Conservation (phyloP, 2,797 vertebrate species). For the Sebastes itinus region DNA sequence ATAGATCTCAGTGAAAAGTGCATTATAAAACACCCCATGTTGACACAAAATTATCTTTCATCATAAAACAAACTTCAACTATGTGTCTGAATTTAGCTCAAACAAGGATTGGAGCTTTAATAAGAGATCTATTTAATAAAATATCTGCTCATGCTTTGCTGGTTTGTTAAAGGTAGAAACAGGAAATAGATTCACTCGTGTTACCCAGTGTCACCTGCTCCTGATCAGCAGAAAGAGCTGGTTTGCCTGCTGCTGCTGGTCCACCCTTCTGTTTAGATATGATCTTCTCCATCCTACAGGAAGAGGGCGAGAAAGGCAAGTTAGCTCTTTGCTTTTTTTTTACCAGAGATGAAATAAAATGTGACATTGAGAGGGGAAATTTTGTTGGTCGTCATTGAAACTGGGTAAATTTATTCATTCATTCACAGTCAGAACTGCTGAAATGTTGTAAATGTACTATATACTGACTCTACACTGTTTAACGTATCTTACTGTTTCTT, state of each 20-base stretch:
- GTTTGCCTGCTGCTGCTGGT: constrained; percentile 35
- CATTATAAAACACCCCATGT: neutral
- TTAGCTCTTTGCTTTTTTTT: neutral
- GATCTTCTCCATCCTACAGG: constrained; percentile 84
- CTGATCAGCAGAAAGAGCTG: constrained; percentile 25
- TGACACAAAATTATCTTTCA: neutral
- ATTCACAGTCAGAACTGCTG: neutral
- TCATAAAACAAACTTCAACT: neutral
- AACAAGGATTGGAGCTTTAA: neutral
- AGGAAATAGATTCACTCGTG: neutral
- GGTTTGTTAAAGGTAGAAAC: neutral
- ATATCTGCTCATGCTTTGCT: neutral
- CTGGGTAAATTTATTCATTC: neutral
- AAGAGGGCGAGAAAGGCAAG: neutral
- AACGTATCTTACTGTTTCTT: constrained; percentile 79
- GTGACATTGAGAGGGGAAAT: neutral
- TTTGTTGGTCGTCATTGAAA: neutral
- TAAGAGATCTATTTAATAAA: no score
- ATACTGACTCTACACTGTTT: neutral
- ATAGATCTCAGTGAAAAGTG: neutral
- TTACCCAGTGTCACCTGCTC: constrained; percentile 55
- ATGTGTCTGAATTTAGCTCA: neutral
- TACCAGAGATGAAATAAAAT: neutral
- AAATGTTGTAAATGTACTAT: neutral
- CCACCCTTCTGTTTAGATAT: constrained; percentile 79